phyloP scores from a whole-genome alignment of 2,888 invertebrate genomes.

The Morpho helenor region DNA sequence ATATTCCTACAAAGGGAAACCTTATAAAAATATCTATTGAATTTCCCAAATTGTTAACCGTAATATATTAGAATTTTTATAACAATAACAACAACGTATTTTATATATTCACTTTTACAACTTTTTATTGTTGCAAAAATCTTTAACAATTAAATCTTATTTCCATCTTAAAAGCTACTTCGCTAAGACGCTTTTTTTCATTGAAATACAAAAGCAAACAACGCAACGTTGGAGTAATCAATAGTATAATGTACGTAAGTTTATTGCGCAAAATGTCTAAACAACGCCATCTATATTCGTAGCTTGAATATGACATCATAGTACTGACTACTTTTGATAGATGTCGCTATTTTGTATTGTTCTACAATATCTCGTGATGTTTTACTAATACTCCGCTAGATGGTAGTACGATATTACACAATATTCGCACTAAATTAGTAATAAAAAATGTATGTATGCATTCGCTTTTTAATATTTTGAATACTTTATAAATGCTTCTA shows the following conservation, averaged over 20 bases:
- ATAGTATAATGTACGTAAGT: slow-evolving; percentile 19
- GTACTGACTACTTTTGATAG: slow-evolving; percentile 30
- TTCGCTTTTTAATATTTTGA: no score
- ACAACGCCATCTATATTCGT: slow-evolving; percentile 52
- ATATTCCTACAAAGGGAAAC: no score
- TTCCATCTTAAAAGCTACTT: slow-evolving; percentile 7
- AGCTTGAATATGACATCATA: slow-evolving; percentile 14
- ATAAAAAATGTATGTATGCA: no score
- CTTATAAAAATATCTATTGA: no score
- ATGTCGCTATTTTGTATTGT: slow-evolving; percentile 32
- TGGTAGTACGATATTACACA: slow-evolving; percentile 33
- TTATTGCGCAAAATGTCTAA: slow-evolving; percentile 23
- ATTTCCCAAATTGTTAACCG: no score
- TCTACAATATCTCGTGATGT: slow-evolving; percentile 18
- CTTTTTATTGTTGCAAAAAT: no score
- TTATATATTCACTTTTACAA: no score
- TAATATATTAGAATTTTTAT: no score
- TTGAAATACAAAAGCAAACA: slow-evolving; percentile 15
- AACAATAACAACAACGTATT: no score
- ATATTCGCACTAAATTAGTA: no score
- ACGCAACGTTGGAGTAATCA: slow-evolving; percentile 22
- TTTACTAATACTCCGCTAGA: slow-evolving; percentile 33
- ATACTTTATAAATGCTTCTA: no score
- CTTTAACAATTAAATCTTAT: no score
- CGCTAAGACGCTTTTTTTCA: slow-evolving; percentile 20